Base-by-base conservation (phyloP, 2,888 invertebrate genomes). In the Parnassius apollo region DNA sequence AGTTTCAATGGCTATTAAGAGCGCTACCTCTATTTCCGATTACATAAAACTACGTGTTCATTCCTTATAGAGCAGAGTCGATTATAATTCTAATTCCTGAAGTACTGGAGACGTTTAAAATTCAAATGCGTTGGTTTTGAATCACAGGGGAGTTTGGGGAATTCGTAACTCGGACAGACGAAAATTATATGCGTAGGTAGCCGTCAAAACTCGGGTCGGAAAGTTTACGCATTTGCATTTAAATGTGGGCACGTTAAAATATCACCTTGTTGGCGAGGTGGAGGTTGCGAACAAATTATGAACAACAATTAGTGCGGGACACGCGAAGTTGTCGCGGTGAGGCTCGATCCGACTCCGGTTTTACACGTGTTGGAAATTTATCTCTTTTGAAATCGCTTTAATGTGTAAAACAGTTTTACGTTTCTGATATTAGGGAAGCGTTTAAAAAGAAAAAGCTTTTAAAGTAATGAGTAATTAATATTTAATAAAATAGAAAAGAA, bases 1-100 rank as follows among this genome's bases (percentile, higher is more conserved):
- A 86, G 78, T 87, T 85, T 84, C 87, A 81, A 87, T 85, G 82
- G 87, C 85, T 79, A 85, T 88, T 87, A 88, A 81, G 85, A 82
- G 80, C 83, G 81, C 80, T 84, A 86, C 88, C 88, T 88, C 78
- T 73, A 75, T 71, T 74, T 74, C 76, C 75, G 73, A 77, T 76
- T 73, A 71, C 74, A 72, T 49, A 13, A 49, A 12, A 44, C 72
- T 72, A 74, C 65, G 62, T 62, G 66, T 66, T 66, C 51, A 59
- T 59, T 57, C 53, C 12, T 54, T 66, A 66, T 65, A 55, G 54
- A 58, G 62, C 53, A 57, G 62, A 49, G 44, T 52, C 69, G 67
- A 71, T 73, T 69, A 69, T 74, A 65, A 76, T 75, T 76, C 71
- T 71, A 73, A 75, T 73, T 70, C 70, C 68, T 42, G 54, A 55